Evolutionary conservation across 1,140 invertebrate species (phyloP).

Genomic region (Drosophila saltans): DNA sequence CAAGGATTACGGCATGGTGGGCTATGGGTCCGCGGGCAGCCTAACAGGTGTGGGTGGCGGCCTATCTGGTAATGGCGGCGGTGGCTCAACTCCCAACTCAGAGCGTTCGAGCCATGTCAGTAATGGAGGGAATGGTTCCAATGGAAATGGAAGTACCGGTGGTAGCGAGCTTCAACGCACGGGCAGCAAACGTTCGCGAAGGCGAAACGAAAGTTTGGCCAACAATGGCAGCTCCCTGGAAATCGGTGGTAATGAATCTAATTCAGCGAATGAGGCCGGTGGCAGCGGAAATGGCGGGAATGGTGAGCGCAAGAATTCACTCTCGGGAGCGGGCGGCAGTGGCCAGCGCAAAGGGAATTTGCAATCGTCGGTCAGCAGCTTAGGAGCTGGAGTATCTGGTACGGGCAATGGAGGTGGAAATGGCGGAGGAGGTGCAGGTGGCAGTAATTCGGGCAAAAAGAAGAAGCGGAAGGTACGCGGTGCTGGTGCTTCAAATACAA

Average conservation of each 20-base stretch:
- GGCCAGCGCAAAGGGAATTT: slow-evolving; percentile 53
- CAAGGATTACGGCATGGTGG: slow-evolving; percentile 50
- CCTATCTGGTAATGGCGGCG: slow-evolving; percentile 51
- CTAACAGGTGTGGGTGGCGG: slow-evolving; percentile 10
- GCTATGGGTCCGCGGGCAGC: slow-evolving; percentile 37
- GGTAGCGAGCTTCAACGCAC: slow-evolving; percentile 59
- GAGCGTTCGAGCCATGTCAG: slow-evolving; percentile 66
- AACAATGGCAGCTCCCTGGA: slow-evolving; percentile 67
- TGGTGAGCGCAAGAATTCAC: slow-evolving; percentile 38
- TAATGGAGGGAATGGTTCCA: slow-evolving; percentile 49
- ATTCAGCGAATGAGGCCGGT: slow-evolving; percentile 75
- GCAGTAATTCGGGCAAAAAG: slow-evolving; percentile 86
- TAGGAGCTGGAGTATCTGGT: slow-evolving; percentile 26
- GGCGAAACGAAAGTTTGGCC: slow-evolving; percentile 67
- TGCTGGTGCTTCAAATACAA: slow-evolving; percentile 58
- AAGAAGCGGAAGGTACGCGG: slow-evolving; percentile 90
- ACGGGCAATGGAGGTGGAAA: slow-evolving; percentile 29
- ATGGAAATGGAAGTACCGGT: slow-evolving; percentile 43
- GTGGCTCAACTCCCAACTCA: slow-evolving; percentile 70
- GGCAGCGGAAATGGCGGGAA: slow-evolving; percentile 55
- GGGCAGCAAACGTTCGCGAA: slow-evolving; percentile 70
- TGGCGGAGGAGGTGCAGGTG: slow-evolving; percentile 34
- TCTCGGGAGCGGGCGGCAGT: slow-evolving; percentile 24
- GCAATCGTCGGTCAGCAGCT: slow-evolving; percentile 35
- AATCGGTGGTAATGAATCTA: slow-evolving; percentile 77